phyloP scores from a whole-genome alignment of 2,113 vertebrate genomes.

The Kryptolebias marmoratus region DNA sequence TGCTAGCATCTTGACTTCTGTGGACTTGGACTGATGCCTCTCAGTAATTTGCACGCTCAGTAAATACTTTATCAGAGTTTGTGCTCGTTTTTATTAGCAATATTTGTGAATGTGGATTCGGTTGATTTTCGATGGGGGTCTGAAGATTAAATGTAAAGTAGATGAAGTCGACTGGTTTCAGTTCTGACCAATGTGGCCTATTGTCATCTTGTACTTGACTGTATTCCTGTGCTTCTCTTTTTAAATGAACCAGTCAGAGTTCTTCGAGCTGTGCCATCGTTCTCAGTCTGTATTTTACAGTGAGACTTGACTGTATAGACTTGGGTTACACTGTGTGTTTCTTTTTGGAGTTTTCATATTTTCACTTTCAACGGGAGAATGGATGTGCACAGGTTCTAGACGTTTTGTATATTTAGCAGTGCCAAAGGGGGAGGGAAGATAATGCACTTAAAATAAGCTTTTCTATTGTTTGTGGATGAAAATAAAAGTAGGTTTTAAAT shows the following conservation, averaged over 20 bases:
- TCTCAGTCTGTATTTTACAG: conserved; percentile 46
- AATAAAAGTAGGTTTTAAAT: conserved; percentile 34
- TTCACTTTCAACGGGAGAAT: conserved; percentile 23
- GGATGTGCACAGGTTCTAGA: conserved; percentile 18
- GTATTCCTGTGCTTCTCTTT: conserved; percentile 61
- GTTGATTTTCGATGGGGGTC: conserved; percentile 50
- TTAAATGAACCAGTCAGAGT: conserved; percentile 46
- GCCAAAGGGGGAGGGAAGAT: conserved; percentile 36
- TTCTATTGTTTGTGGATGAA: conserved; percentile 35
- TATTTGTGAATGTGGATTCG: conserved; percentile 55
- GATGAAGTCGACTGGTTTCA: conserved; percentile 48
- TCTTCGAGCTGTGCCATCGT: conserved; percentile 53
- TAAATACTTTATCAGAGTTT: conserved; percentile 40
- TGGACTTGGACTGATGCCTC: conserved; percentile 48
- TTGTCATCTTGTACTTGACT: conserved; percentile 55
- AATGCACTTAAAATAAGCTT: conserved; percentile 32
- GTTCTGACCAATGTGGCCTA: conserved; percentile 66
- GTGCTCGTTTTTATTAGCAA: conserved; percentile 56
- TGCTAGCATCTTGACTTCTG: conserved; percentile 65
- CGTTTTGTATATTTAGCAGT: conserved; percentile 51
- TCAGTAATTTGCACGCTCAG: conserved; percentile 58
- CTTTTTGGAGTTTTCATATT: conserved; percentile 42
- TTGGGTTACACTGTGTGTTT: conserved; percentile 28
- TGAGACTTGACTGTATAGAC: conserved; percentile 45
- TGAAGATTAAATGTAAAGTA: conserved; percentile 53